phyloP scores from a whole-genome alignment of 2,113 vertebrate genomes.

The Strigops habroptila region DNA sequence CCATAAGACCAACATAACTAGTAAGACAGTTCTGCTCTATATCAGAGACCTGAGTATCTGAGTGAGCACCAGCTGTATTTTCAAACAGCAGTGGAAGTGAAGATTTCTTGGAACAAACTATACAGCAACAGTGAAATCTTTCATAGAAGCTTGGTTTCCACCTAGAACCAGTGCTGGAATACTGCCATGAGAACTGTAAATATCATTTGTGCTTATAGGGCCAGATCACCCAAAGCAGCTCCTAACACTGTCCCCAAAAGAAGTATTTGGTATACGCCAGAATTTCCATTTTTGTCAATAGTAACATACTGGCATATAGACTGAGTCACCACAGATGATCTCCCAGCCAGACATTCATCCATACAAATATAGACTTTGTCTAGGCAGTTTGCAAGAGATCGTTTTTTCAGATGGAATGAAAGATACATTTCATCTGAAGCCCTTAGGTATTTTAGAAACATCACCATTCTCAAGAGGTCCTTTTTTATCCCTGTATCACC shows the following conservation, averaged over 20 bases:
- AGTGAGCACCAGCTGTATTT: neutral
- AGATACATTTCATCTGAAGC: neutral
- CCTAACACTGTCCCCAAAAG: neutral
- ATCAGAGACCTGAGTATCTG: neutral
- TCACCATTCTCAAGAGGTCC: neutral
- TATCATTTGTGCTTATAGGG: neutral
- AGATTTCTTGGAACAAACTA: neutral
- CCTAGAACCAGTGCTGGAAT: neutral
- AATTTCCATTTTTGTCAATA: slow-evolving; percentile 19
- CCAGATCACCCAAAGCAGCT: neutral
- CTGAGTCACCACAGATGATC: neutral
- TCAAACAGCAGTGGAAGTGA: neutral
- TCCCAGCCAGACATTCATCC: neutral
- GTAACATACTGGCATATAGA: neutral
- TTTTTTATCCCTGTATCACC: neutral
- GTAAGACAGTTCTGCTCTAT: neutral
- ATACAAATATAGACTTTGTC: neutral
- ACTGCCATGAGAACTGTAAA: neutral
- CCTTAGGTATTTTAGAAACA: neutral
- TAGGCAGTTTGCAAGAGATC: neutral
- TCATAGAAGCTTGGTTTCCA: neutral
- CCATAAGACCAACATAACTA: neutral
- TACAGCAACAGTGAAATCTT: neutral
- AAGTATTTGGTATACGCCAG: neutral
- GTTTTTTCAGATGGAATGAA: neutral